Evolutionary conservation across 2,888 invertebrate species (phyloP).

Genomic region (Eupsilia transversa): DNA sequence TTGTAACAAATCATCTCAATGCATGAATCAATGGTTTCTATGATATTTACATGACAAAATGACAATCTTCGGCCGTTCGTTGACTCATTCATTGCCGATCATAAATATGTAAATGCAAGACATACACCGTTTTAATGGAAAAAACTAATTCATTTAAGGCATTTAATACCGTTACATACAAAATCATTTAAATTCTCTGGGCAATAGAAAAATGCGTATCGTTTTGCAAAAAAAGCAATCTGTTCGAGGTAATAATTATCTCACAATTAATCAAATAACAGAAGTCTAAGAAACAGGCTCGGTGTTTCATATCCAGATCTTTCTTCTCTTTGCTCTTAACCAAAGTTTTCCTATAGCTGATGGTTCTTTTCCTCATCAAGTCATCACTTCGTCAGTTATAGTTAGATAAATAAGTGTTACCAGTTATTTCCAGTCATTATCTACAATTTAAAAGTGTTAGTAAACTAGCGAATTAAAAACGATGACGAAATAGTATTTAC

Average conservation of each 20-base stretch:
- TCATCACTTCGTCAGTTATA: conserved; percentile 2
- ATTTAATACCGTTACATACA: conserved; percentile 9
- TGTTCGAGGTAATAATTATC: too few species aligned
- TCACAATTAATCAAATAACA: too few species aligned
- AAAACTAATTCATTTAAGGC: not conserved
- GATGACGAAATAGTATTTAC: not conserved
- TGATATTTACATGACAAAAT: conserved; percentile 68
- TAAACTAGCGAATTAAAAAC: conserved; percentile 5
- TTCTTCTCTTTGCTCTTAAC: not conserved
- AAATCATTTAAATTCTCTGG: conserved; percentile 12
- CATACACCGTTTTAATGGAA: conserved; percentile 9
- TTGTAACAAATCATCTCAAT: conserved; percentile 60
- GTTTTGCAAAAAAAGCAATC: not conserved
- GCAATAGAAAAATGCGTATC: not conserved
- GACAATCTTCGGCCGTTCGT: conserved; percentile 54
- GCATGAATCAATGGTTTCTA: conserved; percentile 71
- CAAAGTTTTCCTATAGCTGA: not conserved
- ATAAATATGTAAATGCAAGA: conserved; percentile 41
- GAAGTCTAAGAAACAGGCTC: too few species aligned
- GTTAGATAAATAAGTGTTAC: not conserved
- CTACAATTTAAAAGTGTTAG: not conserved
- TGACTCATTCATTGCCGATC: conserved; percentile 64
- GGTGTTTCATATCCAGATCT: not conserved
- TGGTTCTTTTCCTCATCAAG: not conserved
- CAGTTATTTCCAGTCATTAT: conserved; percentile 11